Base-by-base conservation (phyloP, 1,140 invertebrate species). In the Centruroides sculpturatus region DNA sequence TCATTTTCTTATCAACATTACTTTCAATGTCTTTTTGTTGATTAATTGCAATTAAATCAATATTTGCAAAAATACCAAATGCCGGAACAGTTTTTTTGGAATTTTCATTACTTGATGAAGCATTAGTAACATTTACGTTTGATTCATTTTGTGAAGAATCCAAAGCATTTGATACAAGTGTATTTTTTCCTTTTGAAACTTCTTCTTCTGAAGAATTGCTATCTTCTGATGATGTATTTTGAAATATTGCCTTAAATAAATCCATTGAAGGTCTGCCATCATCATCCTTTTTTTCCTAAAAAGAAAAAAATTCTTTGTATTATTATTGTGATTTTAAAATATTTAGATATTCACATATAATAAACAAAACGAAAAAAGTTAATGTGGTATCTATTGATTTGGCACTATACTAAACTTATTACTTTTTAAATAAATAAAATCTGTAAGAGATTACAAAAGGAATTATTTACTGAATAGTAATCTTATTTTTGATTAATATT, bases 41-140 rank as follows among this genome's bases (percentile, higher is more conserved):
- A 64, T 76, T 75, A 56, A 73, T 73, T 71, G 75, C 79, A 63
- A 83, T 81, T 11, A 85, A 77, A 73, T 85, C 82, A 35, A 88
- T 72, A 62, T 85, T 82, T 0, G 84, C 83, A 68, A 88, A 88
- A 57, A 87, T 52, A 36, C 61, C 58, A 59, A 59, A 60, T 36
- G 47, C n/a, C n/a, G 13, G n/a, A 41, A 41, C 8, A 41, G 41
- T 41, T 41, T 8, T 41, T 41, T 41, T 41, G 8, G 8, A 6
- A 41, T 3, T 41, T 3, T 57, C 57, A 46, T 13, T 55, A 13
- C 13, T 47, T 51, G 47, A 35, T 36, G 49, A 59, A 56, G 34
- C 23, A 50, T 50, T 50, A 12, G 47, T 84, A 3, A 84, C 85
- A 61, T 81, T 76, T 1, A 83, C 81, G 2, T 83, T 66, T 5